A percentile compares a stretch with the other conserved stretches of the same genome.
phyloP scores from a whole-genome alignment of 2,888 invertebrate species.

The Lasius fuliginosus region DNA sequence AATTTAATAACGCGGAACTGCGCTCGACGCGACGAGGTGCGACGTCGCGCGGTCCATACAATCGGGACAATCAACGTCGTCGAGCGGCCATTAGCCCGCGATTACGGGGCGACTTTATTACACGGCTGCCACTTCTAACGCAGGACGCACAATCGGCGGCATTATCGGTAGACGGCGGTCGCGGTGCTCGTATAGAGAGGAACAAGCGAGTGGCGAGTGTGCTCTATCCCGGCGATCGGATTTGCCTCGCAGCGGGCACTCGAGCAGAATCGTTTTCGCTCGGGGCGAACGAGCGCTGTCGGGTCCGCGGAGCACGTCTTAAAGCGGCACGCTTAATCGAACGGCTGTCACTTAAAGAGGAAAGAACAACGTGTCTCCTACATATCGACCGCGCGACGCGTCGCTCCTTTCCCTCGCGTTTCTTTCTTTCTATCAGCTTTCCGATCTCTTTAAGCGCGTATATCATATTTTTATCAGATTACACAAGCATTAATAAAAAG shows the following conservation, averaged over 20 bases:
- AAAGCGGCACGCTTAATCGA: conserved; percentile 56
- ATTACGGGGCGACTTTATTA: conserved; percentile 52
- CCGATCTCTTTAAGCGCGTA: neutral
- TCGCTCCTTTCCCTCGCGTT: neutral
- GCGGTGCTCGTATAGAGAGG: conserved; percentile 6
- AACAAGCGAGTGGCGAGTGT: conserved; percentile 22
- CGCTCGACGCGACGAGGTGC: conserved; percentile 37
- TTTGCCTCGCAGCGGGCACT: conserved; percentile 54
- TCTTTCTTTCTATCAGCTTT: neutral
- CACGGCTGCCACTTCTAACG: conserved; percentile 24
- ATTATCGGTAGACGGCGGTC: conserved; percentile 43
- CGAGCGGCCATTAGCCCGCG: conserved; percentile 43
- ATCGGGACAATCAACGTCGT: conserved; percentile 56
- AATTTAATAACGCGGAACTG: conserved; percentile 56
- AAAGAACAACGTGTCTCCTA: conserved; percentile 39
- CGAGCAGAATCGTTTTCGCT: conserved; percentile 23
- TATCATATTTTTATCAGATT: neutral
- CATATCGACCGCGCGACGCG: neutral
- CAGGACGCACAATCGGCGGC: conserved; percentile 47
- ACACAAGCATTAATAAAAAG: neutral
- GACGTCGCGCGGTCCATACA: conserved; percentile 48
- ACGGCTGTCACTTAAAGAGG: conserved; percentile 60
- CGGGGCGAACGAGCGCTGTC: conserved; percentile 35
- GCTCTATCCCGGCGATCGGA: conserved; percentile 48
- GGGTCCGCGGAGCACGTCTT: conserved; percentile 37